Evolutionary conservation across 2,888 invertebrate species (phyloP), one percentile per base, ranked within the genome.

Genomic region (Pachymerium ferrugineum): DNA sequence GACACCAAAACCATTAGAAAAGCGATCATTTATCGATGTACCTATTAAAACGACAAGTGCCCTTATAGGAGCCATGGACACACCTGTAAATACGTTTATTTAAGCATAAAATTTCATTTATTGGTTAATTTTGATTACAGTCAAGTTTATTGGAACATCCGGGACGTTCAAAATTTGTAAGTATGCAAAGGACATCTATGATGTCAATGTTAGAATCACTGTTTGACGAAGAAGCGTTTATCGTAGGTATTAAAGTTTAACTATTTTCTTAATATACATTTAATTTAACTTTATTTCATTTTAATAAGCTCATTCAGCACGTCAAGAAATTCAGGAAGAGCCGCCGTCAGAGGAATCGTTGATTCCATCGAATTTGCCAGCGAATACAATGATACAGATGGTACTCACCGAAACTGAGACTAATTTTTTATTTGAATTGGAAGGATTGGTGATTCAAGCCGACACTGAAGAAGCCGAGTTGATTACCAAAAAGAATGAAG

Each of bases 361-460:
- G 35, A 29, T 74, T 22, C 38, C 29, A 30, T 72, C 72, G 70
- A 29, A 47, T 16, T 16, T 47, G 47, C 8, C 47, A 22, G 1
- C 47, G 3, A 68, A 28, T 3, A 30, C 68, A 6, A 2, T 68
- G 68, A 28, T 74, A 12, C 62, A 54, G n/a, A 69, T 74, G 14
- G 73, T 73, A 38, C 35, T 75, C 5, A 71, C 28, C 28, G 74
- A 75, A 73, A 75, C 73, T n/a, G 74, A 76, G 0, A 73, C 74
- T 8, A 22, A 74, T 62, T 76, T 33, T 33, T 38, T 67, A 54
- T 70, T 76, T 82, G 35, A 33, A 10, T 42, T 62, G 22, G 54
- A 74, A 22, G 74, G 75, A 1, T 54, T 68, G 14, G 31, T 74
- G 19, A 38, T 72, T 16, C 72, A 74, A 12, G 72, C 74, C 12